phyloP scores from a whole-genome alignment of 2,888 invertebrate species.

The Tinea pellionella region DNA sequence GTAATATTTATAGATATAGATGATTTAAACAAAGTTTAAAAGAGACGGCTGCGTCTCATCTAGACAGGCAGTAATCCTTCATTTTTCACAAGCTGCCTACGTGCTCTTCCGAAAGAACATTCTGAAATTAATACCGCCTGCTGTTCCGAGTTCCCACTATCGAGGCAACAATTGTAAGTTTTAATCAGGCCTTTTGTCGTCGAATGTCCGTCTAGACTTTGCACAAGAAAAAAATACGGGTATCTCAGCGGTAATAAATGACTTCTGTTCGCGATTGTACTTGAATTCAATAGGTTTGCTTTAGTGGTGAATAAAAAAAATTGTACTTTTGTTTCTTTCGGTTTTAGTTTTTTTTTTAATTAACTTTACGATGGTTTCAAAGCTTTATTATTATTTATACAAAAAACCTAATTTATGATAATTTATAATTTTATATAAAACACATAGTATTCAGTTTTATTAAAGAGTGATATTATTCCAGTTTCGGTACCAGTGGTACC shows the following conservation, averaged over 20 bases:
- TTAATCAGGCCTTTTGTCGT: conserved; percentile 61
- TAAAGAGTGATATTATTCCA: too few species aligned
- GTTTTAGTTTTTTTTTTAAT: background rate
- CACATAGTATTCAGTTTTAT: too few species aligned
- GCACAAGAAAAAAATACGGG: conserved; percentile 31
- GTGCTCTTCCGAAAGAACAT: conserved; percentile 8
- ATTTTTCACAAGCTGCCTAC: background rate
- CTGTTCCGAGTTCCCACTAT: conserved; percentile 15
- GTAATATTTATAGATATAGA: too few species aligned
- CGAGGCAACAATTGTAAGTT: conserved; percentile 48
- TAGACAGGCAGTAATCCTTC: background rate
- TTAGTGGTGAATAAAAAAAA: background rate
- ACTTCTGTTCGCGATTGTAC: conserved; percentile 27
- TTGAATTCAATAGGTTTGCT: background rate
- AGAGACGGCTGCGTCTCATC: background rate
- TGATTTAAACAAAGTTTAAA: too few species aligned
- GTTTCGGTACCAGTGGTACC: too few species aligned
- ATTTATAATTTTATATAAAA: too few species aligned
- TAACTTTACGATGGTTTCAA: too few species aligned
- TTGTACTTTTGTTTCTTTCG: background rate
- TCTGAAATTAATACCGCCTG: conserved; percentile 13
- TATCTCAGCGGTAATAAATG: conserved; percentile 36
- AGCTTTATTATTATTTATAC: too few species aligned
- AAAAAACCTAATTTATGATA: too few species aligned
- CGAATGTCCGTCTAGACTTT: conserved; percentile 50